phyloP scores from a whole-genome alignment of 1,140 invertebrate species.

The Arion vulgaris region DNA sequence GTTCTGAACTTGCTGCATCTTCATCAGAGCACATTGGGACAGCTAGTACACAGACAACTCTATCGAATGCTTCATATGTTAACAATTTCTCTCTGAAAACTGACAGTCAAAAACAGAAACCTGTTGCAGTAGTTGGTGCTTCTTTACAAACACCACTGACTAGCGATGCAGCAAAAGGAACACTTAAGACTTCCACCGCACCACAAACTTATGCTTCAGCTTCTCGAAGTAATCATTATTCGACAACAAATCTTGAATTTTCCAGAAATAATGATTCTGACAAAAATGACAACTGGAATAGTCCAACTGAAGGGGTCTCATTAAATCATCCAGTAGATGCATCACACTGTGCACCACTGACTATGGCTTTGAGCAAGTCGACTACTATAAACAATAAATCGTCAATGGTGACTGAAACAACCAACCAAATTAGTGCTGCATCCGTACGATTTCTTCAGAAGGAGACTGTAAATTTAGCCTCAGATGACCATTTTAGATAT shows the following conservation, averaged over 20 bases:
- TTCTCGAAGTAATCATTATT: not conserved
- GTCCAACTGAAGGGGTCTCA: not conserved
- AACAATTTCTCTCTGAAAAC: not conserved
- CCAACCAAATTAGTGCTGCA: not conserved
- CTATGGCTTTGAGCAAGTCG: no score
- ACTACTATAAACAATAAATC: no score
- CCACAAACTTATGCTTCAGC: not conserved
- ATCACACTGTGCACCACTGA: not conserved
- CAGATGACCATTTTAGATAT: not conserved
- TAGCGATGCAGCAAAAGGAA: not conserved
- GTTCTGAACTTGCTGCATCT: no score
- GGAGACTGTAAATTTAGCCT: not conserved
- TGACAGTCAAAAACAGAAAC: not conserved
- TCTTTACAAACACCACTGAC: not conserved
- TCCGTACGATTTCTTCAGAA: no score
- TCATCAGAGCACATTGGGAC: no score
- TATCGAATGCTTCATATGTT: no score
- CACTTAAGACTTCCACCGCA: not conserved
- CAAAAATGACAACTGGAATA: not conserved
- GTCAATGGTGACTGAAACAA: not conserved
- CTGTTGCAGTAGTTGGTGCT: constrained; percentile 6
- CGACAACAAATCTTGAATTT: not conserved
- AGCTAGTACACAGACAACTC: no score
- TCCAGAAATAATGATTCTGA: not conserved
- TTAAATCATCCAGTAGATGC: not conserved